These are phyloP conservation scores for Oceanites oceanicus DNA, from an alignment of 2,113 vertebrate genomes.

Conservation along the genomic window DNA sequence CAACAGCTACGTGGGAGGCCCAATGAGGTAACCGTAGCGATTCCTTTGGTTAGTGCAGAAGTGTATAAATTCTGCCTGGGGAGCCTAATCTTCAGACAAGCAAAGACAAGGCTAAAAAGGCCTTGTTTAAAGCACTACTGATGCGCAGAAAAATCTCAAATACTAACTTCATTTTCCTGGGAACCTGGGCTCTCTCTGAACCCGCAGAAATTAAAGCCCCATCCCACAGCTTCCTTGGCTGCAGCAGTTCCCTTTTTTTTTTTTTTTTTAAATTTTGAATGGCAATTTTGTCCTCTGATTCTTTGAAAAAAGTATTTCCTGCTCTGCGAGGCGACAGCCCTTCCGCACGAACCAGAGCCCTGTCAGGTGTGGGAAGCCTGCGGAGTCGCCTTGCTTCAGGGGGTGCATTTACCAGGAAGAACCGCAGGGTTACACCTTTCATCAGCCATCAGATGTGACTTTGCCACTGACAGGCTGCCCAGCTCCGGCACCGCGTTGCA, in stretches of 20 bases:
- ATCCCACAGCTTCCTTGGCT: not conserved
- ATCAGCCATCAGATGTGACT: not conserved
- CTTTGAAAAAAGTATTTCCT: not conserved
- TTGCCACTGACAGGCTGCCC: not conserved
- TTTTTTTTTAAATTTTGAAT: not conserved
- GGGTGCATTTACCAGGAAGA: not conserved
- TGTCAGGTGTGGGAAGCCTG: not conserved
- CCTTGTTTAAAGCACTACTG: not conserved
- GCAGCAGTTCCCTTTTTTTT: not conserved
- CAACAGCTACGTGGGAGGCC: conserved; percentile 30
- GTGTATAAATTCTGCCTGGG: conserved; percentile 8
- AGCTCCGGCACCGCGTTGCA: fast-evolving
- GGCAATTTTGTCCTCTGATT: not conserved
- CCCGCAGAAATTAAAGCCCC: not conserved
- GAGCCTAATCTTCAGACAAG: not conserved
- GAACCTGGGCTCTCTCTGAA: not conserved
- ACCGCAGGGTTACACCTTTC: not conserved
- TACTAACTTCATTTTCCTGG: not conserved
- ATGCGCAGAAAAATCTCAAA: not conserved
- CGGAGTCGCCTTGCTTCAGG: not conserved
- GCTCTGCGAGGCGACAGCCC: not conserved
- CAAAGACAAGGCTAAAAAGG: not conserved
- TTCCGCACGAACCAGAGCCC: not conserved
- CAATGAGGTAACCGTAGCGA: not conserved
- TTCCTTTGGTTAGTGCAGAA: not conserved